phyloP scores from a whole-genome alignment of 2,797 vertebrate species.

The Darevskia mixta region DNA sequence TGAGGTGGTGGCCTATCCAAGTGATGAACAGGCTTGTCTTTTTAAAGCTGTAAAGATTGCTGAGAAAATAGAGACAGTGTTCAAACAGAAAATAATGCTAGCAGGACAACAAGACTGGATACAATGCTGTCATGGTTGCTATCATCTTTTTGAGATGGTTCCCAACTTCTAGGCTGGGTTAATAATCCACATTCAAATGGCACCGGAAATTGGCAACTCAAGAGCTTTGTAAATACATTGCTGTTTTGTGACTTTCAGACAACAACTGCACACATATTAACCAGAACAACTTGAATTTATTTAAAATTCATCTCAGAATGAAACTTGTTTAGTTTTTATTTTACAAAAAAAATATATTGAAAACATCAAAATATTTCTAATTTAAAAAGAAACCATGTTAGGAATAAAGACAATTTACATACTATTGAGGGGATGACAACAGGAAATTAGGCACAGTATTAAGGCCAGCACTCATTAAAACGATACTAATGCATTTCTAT shows the following conservation, averaged over 20 bases:
- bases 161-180: background rate
- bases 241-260: slow-evolving; percentile 38
- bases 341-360: slow-evolving; percentile 76
- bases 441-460: slow-evolving; percentile 69
- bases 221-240: background rate
- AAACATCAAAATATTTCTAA: slow-evolving; percentile 78
- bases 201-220: background rate
- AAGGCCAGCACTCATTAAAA: slow-evolving; percentile 66
- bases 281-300: slow-evolving; percentile 77
- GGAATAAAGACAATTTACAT: slow-evolving; percentile 73
- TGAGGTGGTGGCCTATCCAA: background rate
- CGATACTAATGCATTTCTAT: slow-evolving; percentile 59
- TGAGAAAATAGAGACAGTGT: background rate
- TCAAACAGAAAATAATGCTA: background rate
- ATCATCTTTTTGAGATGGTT: background rate
- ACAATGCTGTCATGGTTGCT: background rate
- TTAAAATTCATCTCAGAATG: slow-evolving; percentile 81
- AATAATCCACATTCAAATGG: background rate
- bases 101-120: background rate
- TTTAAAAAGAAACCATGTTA: slow-evolving; percentile 74
- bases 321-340: slow-evolving; percentile 75
- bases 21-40: background rate
- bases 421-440: slow-evolving; percentile 49
- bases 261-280: slow-evolving; percentile 69
- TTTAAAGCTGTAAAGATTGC: background rate